Base-by-base conservation (phyloP, 2,113 vertebrate species). In the Scomber scombrus region DNA sequence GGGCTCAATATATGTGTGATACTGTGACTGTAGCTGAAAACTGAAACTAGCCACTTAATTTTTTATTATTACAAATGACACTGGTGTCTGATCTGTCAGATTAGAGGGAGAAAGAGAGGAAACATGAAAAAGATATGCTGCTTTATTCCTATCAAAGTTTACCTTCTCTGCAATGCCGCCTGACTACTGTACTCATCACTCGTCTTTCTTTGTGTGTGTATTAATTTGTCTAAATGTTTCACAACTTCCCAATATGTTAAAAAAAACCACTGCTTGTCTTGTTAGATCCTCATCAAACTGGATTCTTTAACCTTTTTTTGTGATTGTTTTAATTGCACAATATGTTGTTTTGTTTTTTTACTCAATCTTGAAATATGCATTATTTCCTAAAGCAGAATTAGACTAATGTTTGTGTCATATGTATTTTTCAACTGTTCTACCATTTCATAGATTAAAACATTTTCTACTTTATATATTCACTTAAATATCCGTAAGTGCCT, bases 371-470 rank as follows among this genome's bases (percentile, higher is more conserved):
- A 75, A 58, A 45, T 50, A 13, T 50, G 13, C n/a, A n/a, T n/a
- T 47, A 14, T 57, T 15, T 46, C n/a, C 16, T 43, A 0, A 21
- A 18, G 43, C 55, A 5, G 16, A 12, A 10, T 40, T 54, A 40
- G 34, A 15, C 7, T 69, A 11, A 52, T 49, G 34, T 74, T 19
- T 60, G 3, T 65, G n/a, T 67, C 61, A 0, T 69, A 40, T 45
- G 7, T 58, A 19, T 65, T 64, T 57, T 75, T 57, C 45, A 45
- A 14, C 29, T 63, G 76, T 82, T 78, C 78, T 10, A 67, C 31
- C 78, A 88, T 89, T 90, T 89, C 85, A 90, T 29, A 57, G 45
- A 81, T 61, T 71, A 62, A 23, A 85, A 82, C 11, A 23, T 84
- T 76, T 82, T 84, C 4, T 82, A 81, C 54, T 70, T 87, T 43